Base-by-base conservation (phyloP, 2,888 invertebrate genomes). In the Agonum fuliginosum region DNA sequence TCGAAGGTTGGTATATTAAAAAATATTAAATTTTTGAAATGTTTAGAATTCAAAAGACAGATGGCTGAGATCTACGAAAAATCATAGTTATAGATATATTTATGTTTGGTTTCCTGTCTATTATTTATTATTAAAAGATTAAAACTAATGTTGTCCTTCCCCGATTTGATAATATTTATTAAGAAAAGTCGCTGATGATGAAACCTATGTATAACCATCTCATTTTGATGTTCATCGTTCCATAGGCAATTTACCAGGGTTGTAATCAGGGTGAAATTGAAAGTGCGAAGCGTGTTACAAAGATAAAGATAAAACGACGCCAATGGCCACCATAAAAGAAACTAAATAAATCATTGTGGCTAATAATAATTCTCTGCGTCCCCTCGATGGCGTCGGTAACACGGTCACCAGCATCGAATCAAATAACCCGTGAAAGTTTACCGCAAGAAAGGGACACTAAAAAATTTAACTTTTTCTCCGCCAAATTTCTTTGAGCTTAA, bases 311-410 rank as follows among this genome's bases (percentile, higher is more conserved):
- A 54, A 54, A 67, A 41, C 67, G 54, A 6, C 37, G 67, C 67
- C 20, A 19, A 12, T 17, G 41, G 12, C 20, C 65, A n/a, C 41
- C 65, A 51, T 72, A 30, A 51, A 72, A 20, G 51, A 72, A 51
- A 27, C 51, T 72, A 72, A 58, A 62, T 73, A 73, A 73, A 73
- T 73, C 73, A 73, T 73, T 73, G 58, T 73, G 24, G 14, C 73
- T 73, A 41, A 54, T 58, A 73, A 73, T 73, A 73, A 73, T 73
- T 73, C 73, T 37, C 58, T 14, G 19, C 30, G 19, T 24, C 43
- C 58, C 41, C 43, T 17, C 22, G 41, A 54, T 46, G 27, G 48
- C 30, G 27, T 20, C 69, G 43, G 14, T 69, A 20, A 41, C 54
- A 51, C 54, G 54, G 17, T 48, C 17, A 19, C 48, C 6, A 0